These are phyloP conservation scores for Heliconius congener DNA, from an alignment of 1,140 invertebrate species.

Conservation along the genomic window DNA sequence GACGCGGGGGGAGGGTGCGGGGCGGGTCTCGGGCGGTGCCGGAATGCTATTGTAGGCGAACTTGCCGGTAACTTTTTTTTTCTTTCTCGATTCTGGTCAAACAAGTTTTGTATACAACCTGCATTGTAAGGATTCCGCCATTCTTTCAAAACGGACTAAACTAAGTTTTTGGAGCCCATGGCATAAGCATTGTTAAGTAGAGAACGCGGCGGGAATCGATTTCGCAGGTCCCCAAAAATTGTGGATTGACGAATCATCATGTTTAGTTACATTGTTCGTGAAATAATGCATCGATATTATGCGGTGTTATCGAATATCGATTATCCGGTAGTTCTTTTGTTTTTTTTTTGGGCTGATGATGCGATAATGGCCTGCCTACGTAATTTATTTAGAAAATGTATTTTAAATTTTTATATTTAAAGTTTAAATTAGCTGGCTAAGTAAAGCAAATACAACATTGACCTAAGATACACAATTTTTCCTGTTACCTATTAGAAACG, in stretches of 20 bases:
- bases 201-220: neutral
- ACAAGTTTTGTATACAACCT: slow-evolving; percentile 81
- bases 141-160: slow-evolving; percentile 72
- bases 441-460: neutral
- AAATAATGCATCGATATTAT: slow-evolving; percentile 8
- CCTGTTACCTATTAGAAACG: neutral
- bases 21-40: slow-evolving; percentile 58
- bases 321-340: neutral
- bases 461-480: neutral
- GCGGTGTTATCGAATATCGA: neutral
- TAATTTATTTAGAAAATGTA: neutral
- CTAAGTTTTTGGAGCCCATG: slow-evolving; percentile 61
- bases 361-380: neutral
- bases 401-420: neutral
- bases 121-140: slow-evolving; percentile 80
- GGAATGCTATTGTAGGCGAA: slow-evolving; percentile 80
- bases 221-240: neutral
- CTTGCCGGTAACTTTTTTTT: slow-evolving; percentile 75
- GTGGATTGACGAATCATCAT: neutral
- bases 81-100: slow-evolving; percentile 77
- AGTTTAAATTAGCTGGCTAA: neutral
- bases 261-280: slow-evolving; percentile 1
- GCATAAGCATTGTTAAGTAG: slow-evolving; percentile 1
- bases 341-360: neutral
- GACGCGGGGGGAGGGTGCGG: slow-evolving; percentile 50